Percentiles rank a stretch among this genome's conserved stretches.
Conservation (phyloP, 2,113 vertebrate species). For the Pipa parva region DNA sequence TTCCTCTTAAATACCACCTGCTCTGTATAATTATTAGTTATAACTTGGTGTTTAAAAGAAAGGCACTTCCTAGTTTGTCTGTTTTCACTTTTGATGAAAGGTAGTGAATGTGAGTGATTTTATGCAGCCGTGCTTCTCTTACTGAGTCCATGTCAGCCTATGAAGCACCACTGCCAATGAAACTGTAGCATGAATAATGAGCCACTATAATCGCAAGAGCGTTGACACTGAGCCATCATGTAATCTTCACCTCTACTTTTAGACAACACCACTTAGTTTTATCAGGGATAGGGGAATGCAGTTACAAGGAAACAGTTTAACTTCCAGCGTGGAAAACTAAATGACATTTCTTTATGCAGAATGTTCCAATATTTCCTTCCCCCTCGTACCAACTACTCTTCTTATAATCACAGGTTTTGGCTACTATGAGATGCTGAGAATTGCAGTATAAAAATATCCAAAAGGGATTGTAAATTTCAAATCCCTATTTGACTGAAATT, state of each 20-base stretch:
- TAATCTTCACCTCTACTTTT: not conserved
- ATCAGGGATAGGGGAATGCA: not conserved
- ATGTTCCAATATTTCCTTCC: no score
- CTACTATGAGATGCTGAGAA: no score
- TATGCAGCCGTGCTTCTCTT: not conserved
- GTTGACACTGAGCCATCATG: not conserved
- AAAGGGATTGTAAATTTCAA: no score
- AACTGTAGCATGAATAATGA: not conserved
- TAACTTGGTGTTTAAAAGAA: constrained; percentile 3
- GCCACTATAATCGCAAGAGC: not conserved
- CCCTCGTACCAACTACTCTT: no score
- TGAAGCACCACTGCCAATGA: not conserved
- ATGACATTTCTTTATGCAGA: no score
- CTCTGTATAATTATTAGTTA: not conserved
- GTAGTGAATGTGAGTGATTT: not conserved
- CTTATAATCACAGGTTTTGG: not conserved
- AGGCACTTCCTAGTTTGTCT: not conserved
- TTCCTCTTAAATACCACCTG: not conserved
- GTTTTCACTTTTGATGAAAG: not conserved
- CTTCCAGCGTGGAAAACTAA: no score
- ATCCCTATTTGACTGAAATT: no score
- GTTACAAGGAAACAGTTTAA: no score
- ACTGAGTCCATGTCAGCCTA: not conserved
- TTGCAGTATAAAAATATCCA: no score
- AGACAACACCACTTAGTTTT: not conserved